phyloP scores from a whole-genome alignment of 2,888 invertebrate species.

The Ischnus inquisitorius region DNA sequence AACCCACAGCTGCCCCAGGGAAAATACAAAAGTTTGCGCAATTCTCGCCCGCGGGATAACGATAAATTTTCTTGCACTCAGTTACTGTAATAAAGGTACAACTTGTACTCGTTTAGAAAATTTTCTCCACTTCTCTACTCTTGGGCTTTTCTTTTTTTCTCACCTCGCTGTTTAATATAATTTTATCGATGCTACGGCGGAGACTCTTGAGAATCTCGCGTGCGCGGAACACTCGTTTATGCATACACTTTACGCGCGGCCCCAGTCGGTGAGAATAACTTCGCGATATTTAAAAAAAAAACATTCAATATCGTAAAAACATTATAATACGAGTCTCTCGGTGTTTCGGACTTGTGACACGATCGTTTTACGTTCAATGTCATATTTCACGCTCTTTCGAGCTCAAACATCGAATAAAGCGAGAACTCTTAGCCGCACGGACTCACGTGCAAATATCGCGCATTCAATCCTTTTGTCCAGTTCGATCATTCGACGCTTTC shows the following conservation, averaged over 20 bases:
- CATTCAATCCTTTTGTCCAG: background rate
- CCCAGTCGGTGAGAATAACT: background rate
- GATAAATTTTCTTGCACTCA: constrained; percentile 50
- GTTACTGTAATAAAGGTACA: constrained; percentile 1
- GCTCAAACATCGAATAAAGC: background rate
- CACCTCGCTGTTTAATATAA: constrained; percentile 34
- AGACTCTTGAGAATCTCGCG: background rate
- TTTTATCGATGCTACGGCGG: constrained; percentile 39
- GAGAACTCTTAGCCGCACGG: background rate
- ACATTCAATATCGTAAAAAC: constrained; percentile 11
- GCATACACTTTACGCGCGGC: constrained; percentile 6
- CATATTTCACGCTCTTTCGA: background rate
- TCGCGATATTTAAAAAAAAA: background rate
- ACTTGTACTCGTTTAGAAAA: constrained; percentile 8
- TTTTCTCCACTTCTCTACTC: constrained; percentile 6
- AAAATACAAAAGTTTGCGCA: constrained; percentile 39
- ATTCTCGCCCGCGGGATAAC: constrained; percentile 9
- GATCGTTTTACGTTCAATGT: background rate
- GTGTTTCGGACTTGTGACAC: background rate
- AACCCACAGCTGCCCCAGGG: constrained; percentile 14
- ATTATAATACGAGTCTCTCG: constrained; percentile 1
- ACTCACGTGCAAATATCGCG: background rate
- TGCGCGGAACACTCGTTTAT: constrained; percentile 16
- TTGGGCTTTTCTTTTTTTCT: constrained; percentile 20
- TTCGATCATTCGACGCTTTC: background rate